Conservation (phyloP, 2,113 vertebrate species). For the Rhea americana region DNA sequence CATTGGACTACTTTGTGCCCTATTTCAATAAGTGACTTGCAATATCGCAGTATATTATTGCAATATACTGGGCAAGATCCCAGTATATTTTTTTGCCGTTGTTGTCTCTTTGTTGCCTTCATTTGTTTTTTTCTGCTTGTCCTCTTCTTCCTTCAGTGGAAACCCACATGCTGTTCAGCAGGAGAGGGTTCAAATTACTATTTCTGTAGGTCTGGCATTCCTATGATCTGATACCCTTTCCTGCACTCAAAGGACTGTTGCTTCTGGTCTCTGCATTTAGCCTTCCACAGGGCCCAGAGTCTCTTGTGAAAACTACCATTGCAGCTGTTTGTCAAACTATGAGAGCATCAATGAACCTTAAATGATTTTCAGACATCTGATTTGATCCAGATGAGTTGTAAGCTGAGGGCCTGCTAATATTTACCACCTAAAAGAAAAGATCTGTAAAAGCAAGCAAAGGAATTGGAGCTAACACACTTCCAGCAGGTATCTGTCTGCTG, state of each 20-base stretch:
- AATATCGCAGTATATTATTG: background rate
- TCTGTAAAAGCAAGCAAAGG: background rate
- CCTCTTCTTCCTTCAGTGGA: background rate
- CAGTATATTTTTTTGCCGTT: background rate
- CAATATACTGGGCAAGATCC: background rate
- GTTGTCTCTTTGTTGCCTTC: background rate
- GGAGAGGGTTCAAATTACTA: background rate
- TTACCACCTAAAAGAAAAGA: background rate
- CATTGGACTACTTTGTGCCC: fast-evolving
- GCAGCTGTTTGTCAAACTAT: background rate
- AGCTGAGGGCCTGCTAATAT: background rate
- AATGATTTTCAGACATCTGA: background rate
- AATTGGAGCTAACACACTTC: background rate
- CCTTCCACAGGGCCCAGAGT: background rate
- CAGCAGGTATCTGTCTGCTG: background rate
- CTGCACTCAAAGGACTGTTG: background rate
- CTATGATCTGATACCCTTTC: background rate
- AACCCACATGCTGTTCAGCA: background rate
- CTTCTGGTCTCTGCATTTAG: background rate
- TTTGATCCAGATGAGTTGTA: background rate
- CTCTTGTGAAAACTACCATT: background rate
- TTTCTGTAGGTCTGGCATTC: background rate
- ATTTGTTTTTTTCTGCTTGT: background rate
- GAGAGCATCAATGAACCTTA: background rate
- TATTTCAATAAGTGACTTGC: background rate